Conservation (phyloP, 2,888 invertebrate genomes). For the Eucera pruinosa region DNA sequence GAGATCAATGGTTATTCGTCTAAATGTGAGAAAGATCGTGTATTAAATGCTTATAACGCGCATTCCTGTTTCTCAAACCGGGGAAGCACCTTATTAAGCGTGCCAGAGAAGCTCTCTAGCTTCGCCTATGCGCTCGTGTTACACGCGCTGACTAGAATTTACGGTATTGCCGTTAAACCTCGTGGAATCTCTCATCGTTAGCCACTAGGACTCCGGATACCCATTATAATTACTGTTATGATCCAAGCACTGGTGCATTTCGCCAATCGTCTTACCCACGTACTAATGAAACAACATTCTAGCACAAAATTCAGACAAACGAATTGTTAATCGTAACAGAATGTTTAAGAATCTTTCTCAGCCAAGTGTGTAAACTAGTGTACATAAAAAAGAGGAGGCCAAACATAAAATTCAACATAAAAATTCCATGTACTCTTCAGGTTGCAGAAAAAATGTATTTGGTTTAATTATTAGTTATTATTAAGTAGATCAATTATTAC, state of each 20-base stretch:
- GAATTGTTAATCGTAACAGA: neutral
- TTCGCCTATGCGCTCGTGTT: constrained; percentile 22
- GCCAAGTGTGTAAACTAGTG: too few relatives aligned
- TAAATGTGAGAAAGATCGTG: neutral
- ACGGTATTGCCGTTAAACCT: constrained; percentile 33
- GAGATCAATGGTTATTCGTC: neutral
- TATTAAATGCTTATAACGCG: constrained; percentile 1
- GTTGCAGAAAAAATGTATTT: too few relatives aligned
- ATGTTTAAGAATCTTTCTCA: neutral
- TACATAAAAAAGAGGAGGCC: too few relatives aligned
- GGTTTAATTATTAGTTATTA: too few relatives aligned
- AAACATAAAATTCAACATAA: too few relatives aligned
- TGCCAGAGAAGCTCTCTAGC: neutral
- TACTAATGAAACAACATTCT: neutral
- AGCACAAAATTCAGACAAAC: neutral
- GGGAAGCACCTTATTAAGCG: constrained; percentile 23
- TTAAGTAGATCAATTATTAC: too few relatives aligned
- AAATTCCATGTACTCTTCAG: too few relatives aligned
- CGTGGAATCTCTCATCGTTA: constrained; percentile 41
- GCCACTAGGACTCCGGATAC: constrained; percentile 1
- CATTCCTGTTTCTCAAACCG: constrained; percentile 8
- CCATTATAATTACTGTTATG: constrained; percentile 30
- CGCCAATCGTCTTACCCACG: neutral
- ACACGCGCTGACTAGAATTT: constrained; percentile 31
- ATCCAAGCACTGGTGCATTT: neutral